Evolutionary conservation across 1,140 invertebrate species (phyloP), one percentile per base, ranked within the genome.

Genomic region (Heliconius eleuchia): DNA sequence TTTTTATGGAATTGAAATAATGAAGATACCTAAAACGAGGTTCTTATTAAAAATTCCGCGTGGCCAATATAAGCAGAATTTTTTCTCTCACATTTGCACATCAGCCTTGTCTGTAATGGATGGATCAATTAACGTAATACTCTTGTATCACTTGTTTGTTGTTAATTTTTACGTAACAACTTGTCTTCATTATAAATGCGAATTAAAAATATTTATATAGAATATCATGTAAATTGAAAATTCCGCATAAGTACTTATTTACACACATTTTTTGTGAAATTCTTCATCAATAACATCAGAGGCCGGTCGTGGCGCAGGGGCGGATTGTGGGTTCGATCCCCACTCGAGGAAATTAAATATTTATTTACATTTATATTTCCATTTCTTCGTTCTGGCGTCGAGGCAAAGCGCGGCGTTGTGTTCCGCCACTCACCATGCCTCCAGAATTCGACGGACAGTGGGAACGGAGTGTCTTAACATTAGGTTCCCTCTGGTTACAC

Each of bases 101-200:
- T 30, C 60, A 66, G 60, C 60, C 23, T 30, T 57, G 2, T 30
- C 60, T 0, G 4, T 66, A 66, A 66, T 66, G 60, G 60, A 27
- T 66, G 60, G 11, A 30, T 30, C 11, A 66, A 66, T 66, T 66
- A 66, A 30, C 60, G 23, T 30, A 30, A 66, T 27, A 66, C 23
- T 66, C 11, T 66, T 23, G 1, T 57, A n/a, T 57, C 55, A 57
- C n/a, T 57, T 30, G 60, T 66, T 66, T 66, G 60, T 66, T 30
- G 60, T 66, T 66, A 30, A 0, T 66, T 27, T 66, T 66, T 66
- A 66, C 57, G 57, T 66, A 66, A 66, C 27, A 66, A 66, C 71
- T 39, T n/a, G 71, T 72, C 34, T 72, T 72, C 16, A 72, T 72
- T 42, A 72, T 37, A 72, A 72, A 72, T 72, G 71, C 71, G 4